A percentile compares a stretch with the other conserved stretches of the same genome.
phyloP scores from a whole-genome alignment of 2,797 vertebrate species.

The Neoniphon sammara region DNA sequence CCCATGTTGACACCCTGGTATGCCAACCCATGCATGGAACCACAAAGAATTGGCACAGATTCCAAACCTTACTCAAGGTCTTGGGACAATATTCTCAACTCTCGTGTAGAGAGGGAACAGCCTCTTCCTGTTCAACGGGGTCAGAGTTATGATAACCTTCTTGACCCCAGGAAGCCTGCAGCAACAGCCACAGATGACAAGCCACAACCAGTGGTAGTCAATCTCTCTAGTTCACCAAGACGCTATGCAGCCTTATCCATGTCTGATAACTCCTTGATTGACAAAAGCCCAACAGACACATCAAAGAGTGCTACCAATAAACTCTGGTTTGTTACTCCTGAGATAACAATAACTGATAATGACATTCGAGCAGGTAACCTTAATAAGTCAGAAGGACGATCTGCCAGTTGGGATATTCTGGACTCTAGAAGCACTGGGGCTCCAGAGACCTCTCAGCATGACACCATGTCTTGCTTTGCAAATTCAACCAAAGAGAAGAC shows the following conservation, averaged over 20 bases:
- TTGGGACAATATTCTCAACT: conserved; percentile 96
- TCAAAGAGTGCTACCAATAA: conserved; percentile 81
- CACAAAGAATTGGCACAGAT: conserved; percentile 86
- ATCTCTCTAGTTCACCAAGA: conserved; percentile 95
- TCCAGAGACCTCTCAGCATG: conserved; percentile 70
- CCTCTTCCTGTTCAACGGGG: conserved; percentile 87
- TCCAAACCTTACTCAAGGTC: conserved; percentile 93
- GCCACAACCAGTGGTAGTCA: conserved; percentile 93
- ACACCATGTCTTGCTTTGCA: conserved; percentile 64
- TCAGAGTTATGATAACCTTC: conserved; percentile 95
- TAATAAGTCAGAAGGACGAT: conserved; percentile 82
- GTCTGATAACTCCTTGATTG: conserved; percentile 93
- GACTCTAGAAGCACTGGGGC: conserved; percentile 77
- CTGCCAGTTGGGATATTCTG: conserved; percentile 88
- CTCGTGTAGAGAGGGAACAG: conserved; percentile 86
- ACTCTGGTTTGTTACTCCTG: conserved; percentile 94
- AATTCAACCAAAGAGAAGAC: conserved; percentile 82
- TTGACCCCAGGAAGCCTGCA: conserved; percentile 84
- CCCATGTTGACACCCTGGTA: conserved; percentile 89
- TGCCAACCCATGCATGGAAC: conserved; percentile 85
- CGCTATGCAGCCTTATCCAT: conserved; percentile 97
- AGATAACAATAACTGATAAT: conserved; percentile 99
- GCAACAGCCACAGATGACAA: conserved; percentile 83
- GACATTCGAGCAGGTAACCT: conserved; percentile 86
- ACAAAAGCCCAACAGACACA: conserved; percentile 87